These are phyloP conservation scores for Ischnura elegans DNA, from an alignment of 2,888 invertebrate species.

Conservation along the genomic window DNA sequence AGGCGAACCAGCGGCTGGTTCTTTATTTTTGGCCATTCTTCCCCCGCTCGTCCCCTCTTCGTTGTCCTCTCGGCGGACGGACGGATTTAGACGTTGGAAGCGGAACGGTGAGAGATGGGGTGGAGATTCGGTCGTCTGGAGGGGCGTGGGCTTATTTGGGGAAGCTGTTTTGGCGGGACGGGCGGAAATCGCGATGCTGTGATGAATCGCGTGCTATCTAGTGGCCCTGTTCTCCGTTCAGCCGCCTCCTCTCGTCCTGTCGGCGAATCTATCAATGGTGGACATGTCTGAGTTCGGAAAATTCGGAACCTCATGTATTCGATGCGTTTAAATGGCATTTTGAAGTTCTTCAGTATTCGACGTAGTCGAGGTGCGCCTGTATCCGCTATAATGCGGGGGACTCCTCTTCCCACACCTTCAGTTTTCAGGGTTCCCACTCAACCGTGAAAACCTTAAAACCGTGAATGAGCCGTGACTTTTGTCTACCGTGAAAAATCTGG, in stretches of 20 bases:
- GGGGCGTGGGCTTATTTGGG: background rate
- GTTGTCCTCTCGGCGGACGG: background rate
- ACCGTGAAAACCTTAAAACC: no score
- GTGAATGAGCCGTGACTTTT: no score
- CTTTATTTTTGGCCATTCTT: background rate
- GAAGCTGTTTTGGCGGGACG: slow-evolving; percentile 6
- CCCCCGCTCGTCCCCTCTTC: background rate
- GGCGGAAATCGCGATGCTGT: background rate
- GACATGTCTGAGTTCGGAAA: no score
- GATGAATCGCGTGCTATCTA: background rate
- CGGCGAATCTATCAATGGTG: no score
- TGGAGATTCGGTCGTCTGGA: background rate
- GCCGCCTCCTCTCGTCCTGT: background rate
- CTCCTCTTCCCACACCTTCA: no score
- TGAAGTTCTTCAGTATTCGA: no score
- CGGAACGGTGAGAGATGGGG: background rate
- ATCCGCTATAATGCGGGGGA: no score
- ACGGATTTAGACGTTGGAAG: slow-evolving; percentile 17
- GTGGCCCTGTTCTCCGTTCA: background rate
- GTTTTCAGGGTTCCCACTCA: no score
- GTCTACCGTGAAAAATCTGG: no score
- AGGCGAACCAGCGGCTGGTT: background rate
- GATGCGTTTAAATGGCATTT: no score
- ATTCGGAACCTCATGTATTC: no score
- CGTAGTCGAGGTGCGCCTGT: background rate